These are phyloP conservation scores for Theonella swinhoei DNA, from an alignment of 37 sponge, comb jelly and placozoan genomes.

Conservation along the genomic window DNA sequence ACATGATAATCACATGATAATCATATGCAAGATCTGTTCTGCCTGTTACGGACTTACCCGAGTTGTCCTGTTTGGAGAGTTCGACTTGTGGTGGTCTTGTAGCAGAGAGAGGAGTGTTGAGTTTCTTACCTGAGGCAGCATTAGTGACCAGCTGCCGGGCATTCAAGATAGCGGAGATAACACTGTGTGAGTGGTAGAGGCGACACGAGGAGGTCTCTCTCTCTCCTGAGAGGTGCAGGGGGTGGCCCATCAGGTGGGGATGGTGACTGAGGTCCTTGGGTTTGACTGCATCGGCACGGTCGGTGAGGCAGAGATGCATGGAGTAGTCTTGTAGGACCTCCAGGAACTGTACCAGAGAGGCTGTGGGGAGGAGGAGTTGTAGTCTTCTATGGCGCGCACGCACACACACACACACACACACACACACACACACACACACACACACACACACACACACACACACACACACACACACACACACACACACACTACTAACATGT, in stretches of 20 bases:
- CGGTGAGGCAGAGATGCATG: conserved; percentile 45
- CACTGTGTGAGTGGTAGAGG: conserved; percentile 68
- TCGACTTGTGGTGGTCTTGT: conserved; percentile 11
- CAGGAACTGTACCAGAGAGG: conserved; percentile 22
- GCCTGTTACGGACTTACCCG: no score
- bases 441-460: conserved; percentile 34
- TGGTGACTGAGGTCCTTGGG: conserved; percentile 1
- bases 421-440: no score
- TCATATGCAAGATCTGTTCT: no score
- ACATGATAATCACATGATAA: no score
- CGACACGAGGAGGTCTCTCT: not conserved
- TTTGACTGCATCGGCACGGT: not conserved
- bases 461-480: conserved; percentile 22
- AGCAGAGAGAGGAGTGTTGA: not conserved
- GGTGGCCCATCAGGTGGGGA: conserved; percentile 11
- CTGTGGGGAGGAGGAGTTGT: not conserved
- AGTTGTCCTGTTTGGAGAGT: conserved; percentile 65
- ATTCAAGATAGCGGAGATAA: conserved; percentile 52
- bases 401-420: conserved; percentile 12
- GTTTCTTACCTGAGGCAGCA: conserved; percentile 6
- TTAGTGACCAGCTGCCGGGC: conserved; percentile 56
- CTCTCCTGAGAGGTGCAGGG: no score
- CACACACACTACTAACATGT: no score
- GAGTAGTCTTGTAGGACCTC: conserved; percentile 61
- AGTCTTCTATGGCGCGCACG: not conserved